Conservation (phyloP, 2,113 vertebrate species). For the Rhabdornis inornatus region DNA sequence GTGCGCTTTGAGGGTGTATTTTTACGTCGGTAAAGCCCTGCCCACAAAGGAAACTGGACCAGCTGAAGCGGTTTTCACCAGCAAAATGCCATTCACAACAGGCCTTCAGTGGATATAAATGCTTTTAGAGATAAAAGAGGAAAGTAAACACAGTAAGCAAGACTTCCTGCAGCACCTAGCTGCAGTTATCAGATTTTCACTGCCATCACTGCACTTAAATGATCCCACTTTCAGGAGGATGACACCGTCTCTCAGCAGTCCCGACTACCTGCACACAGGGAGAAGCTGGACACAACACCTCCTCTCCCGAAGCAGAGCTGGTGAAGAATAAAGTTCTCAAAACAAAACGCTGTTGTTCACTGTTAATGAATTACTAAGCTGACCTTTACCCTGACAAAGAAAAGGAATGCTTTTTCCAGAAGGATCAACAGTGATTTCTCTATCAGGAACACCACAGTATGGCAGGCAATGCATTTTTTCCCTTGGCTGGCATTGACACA, state of each 20-base stretch:
- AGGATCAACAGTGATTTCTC: neutral
- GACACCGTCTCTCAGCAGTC: fast-evolving
- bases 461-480: neutral
- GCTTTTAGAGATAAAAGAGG: neutral
- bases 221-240: neutral
- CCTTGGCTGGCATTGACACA: neutral
- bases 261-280: neutral
- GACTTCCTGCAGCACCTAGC: neutral
- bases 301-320: fast-evolving
- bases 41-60: neutral
- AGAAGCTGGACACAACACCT: neutral
- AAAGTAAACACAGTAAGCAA: neutral
- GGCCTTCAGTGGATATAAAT: neutral
- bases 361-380: conserved; percentile 19
- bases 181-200: neutral
- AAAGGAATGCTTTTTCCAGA: neutral
- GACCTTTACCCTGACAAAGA: conserved; percentile 29
- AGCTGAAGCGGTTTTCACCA: neutral
- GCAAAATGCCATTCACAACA: neutral
- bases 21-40: neutral
- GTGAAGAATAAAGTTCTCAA: neutral
- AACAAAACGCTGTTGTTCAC: neutral
- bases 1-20: neutral
- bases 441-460: neutral
- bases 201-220: fast-evolving